Evolutionary conservation across 2,888 invertebrate genomes (phyloP).

Genomic region (Mimas tiliae): DNA sequence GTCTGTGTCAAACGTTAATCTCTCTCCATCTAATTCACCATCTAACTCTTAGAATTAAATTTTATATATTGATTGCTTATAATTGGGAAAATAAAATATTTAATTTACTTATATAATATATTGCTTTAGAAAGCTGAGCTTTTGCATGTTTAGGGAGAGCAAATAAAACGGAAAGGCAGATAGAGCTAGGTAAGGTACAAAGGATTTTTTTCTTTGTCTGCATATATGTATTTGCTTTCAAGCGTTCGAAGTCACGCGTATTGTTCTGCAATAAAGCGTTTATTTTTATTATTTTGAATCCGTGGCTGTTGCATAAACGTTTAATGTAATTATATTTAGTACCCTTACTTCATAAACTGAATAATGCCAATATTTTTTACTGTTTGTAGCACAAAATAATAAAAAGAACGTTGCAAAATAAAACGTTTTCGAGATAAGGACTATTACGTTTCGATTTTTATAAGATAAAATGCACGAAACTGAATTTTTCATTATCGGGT

Average conservation of each 20-base stretch:
- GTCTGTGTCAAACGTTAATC: too few species aligned
- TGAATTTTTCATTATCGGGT: background rate
- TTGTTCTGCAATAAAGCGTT: background rate
- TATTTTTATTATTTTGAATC: background rate
- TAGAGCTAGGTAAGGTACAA: too few species aligned
- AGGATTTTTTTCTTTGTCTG: too few species aligned
- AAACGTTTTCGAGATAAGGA: background rate
- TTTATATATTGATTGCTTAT: too few species aligned
- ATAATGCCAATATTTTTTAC: conserved; percentile 2
- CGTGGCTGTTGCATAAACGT: background rate
- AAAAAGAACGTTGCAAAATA: background rate
- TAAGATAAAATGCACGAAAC: background rate
- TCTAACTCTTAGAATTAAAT: too few species aligned
- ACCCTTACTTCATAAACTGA: background rate
- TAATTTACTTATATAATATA: too few species aligned
- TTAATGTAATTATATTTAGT: background rate
- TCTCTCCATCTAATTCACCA: too few species aligned
- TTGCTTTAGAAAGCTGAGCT: too few species aligned
- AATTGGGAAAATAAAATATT: too few species aligned
- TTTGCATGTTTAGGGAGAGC: too few species aligned
- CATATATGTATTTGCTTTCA: too few species aligned
- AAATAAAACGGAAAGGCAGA: too few species aligned
- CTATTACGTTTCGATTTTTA: background rate
- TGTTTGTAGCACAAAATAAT: background rate
- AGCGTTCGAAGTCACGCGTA: background rate